Evolutionary conservation across 2,888 invertebrate species (phyloP).

Genomic region (Sphaerophoria rueppellii): DNA sequence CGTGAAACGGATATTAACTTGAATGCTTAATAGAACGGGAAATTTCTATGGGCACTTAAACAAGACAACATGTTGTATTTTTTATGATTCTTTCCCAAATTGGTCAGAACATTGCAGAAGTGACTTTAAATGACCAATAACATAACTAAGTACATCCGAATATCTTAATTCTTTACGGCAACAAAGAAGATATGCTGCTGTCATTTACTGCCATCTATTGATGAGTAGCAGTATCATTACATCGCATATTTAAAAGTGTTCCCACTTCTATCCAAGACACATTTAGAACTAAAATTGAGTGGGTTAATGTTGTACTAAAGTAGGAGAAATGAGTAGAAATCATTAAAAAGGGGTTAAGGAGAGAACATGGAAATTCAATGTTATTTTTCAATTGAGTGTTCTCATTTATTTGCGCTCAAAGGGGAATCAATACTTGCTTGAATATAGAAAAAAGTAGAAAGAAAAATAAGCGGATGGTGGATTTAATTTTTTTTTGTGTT

Average conservation of each 20-base stretch:
- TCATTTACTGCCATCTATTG: conserved; percentile 50
- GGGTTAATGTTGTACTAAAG: not conserved
- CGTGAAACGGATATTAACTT: not conserved
- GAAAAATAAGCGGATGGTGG: not conserved
- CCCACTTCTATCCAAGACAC: conserved; percentile 36
- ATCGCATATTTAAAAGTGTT: conserved; percentile 22
- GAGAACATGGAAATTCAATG: conserved; percentile 46
- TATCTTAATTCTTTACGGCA: not conserved
- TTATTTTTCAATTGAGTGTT: conserved; percentile 38
- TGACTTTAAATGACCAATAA: not conserved
- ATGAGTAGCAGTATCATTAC: conserved; percentile 10
- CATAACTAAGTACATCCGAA: conserved; percentile 43
- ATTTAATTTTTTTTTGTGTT: not conserved
- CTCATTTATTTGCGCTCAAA: conserved; percentile 14
- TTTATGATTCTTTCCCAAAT: conserved; percentile 20
- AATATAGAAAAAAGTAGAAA: conserved; percentile 10
- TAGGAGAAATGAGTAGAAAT: conserved; percentile 36
- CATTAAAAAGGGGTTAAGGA: not conserved
- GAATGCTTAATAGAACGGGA: conserved; percentile 8
- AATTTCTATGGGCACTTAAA: not conserved
- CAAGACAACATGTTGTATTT: not conserved
- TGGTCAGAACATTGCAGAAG: not conserved
- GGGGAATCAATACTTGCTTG: not conserved
- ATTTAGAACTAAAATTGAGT: conserved; percentile 37
- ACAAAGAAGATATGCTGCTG: fast-evolving